phyloP scores from a whole-genome alignment of 2,113 vertebrate species.

The Limanda limanda region DNA sequence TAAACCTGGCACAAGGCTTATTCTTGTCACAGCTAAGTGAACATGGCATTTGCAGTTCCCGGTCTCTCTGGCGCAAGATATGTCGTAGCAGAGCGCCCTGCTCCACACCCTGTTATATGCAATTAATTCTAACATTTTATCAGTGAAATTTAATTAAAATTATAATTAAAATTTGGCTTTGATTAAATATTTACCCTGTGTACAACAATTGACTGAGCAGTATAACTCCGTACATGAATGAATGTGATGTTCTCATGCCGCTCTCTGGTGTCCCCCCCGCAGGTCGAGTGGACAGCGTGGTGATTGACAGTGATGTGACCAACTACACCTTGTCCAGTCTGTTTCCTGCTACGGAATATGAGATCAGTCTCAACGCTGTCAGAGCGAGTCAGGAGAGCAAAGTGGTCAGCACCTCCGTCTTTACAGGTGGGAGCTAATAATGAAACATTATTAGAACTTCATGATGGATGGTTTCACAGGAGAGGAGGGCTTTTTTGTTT shows the following conservation, averaged over 20 bases:
- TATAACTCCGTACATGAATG: neutral
- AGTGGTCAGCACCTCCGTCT: constrained; percentile 82
- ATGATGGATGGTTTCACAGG: neutral
- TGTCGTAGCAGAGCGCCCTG: constrained; percentile 9
- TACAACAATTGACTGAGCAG: neutral
- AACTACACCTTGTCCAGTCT: constrained; percentile 87
- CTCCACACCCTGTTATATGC: constrained; percentile 23
- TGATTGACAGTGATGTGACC: constrained; percentile 87
- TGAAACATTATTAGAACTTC: neutral
- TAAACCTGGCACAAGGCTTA: neutral
- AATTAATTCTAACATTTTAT: constrained; percentile 63
- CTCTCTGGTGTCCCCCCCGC: constrained; percentile 37
- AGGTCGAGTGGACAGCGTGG: constrained; percentile 90
- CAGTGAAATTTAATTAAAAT: constrained; percentile 49
- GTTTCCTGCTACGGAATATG: constrained; percentile 91
- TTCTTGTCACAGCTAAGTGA: constrained; percentile 51
- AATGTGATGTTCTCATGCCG: neutral
- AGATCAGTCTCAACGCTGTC: constrained; percentile 89
- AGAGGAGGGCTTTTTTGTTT: no score
- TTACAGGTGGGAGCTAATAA: constrained; percentile 86
- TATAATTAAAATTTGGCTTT: constrained; percentile 49
- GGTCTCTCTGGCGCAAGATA: constrained; percentile 27
- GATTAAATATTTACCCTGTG: constrained; percentile 18
- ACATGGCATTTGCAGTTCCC: constrained; percentile 50
- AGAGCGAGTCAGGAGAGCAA: constrained; percentile 91